Evolutionary conservation across 2,113 vertebrate species (phyloP).

Genomic region (Scortum barcoo): DNA sequence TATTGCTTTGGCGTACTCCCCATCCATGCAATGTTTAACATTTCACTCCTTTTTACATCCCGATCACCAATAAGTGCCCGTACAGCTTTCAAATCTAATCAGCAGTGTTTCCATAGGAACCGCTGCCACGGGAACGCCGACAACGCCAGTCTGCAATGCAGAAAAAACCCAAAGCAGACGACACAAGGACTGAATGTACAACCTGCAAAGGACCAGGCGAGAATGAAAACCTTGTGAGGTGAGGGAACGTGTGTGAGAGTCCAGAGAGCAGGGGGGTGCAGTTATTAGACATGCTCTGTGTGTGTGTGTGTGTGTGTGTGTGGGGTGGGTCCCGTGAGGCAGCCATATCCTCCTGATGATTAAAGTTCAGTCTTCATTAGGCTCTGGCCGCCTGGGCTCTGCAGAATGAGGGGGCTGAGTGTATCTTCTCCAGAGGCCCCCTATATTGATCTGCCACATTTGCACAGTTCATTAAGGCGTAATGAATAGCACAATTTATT

Average conservation of each 20-base stretch:
- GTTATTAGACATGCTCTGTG: constrained; percentile 25
- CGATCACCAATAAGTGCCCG: constrained; percentile 8
- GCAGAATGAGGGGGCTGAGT: constrained; percentile 52
- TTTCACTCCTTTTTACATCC: constrained; percentile 13
- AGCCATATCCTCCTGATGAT: constrained; percentile 78
- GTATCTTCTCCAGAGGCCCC: constrained; percentile 65
- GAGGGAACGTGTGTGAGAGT: constrained; percentile 53
- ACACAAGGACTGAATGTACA: constrained; percentile 93
- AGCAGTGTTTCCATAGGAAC: constrained; percentile 88
- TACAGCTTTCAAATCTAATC: constrained; percentile 64
- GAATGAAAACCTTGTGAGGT: constrained; percentile 99
- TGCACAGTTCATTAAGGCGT: constrained; percentile 80
- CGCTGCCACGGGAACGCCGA: constrained; percentile 91
- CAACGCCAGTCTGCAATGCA: constrained; percentile 92
- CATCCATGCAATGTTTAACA: not conserved
- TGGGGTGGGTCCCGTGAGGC: constrained; percentile 43
- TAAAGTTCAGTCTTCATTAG: constrained; percentile 83
- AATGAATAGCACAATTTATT: constrained; percentile 82
- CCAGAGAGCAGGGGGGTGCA: not conserved
- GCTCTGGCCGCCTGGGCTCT: constrained; percentile 63
- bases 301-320: constrained; percentile 35
- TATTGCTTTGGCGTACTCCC: not conserved
- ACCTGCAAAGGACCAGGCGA: constrained; percentile 96
- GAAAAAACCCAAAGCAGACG: constrained; percentile 96
- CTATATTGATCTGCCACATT: constrained; percentile 83